phyloP scores from a whole-genome alignment of 92 coral and sea anemone species.

The Nematostella vectensis region DNA sequence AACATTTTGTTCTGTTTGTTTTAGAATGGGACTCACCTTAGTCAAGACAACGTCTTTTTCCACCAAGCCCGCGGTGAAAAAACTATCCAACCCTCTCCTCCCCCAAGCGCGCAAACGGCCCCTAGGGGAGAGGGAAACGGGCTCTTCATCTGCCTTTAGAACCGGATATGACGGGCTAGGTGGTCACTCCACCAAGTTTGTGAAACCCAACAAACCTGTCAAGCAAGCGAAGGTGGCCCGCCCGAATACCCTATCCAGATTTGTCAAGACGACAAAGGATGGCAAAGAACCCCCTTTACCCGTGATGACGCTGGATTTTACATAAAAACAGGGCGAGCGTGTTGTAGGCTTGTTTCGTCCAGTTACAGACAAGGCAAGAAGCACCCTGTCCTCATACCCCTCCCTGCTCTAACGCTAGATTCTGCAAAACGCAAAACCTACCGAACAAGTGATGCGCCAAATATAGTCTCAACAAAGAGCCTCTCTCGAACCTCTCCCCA shows the following conservation, averaged over 20 bases:
- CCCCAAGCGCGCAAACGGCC: conserved; percentile 17
- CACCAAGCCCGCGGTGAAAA: background rate
- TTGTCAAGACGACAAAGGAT: conserved; percentile 28
- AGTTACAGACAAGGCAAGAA: too few species aligned
- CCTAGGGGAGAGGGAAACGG: conserved; percentile 9
- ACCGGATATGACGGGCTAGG: conserved; percentile 60
- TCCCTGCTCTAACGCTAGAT: too few species aligned
- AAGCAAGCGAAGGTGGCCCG: conserved; percentile 40
- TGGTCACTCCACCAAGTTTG: conserved; percentile 45
- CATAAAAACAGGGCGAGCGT: background rate
- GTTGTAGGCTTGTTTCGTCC: too few species aligned
- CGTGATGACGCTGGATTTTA: conserved; percentile 30
- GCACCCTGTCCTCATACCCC: too few species aligned
- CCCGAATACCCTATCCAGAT: conserved; percentile 48
- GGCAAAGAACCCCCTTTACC: conserved; percentile 48
- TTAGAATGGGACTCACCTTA: conserved; percentile 47
- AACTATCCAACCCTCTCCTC: background rate
- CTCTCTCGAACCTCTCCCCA: too few species aligned
- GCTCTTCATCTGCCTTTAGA: conserved; percentile 22
- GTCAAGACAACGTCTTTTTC: conserved; percentile 46
- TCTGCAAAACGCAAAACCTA: too few species aligned
- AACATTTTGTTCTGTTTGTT: background rate
- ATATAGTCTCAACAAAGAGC: too few species aligned
- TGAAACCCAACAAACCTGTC: conserved; percentile 34
- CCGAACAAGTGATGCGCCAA: too few species aligned